phyloP scores from a whole-genome alignment of 1,140 invertebrate species.

The Drosophila mauritiana region DNA sequence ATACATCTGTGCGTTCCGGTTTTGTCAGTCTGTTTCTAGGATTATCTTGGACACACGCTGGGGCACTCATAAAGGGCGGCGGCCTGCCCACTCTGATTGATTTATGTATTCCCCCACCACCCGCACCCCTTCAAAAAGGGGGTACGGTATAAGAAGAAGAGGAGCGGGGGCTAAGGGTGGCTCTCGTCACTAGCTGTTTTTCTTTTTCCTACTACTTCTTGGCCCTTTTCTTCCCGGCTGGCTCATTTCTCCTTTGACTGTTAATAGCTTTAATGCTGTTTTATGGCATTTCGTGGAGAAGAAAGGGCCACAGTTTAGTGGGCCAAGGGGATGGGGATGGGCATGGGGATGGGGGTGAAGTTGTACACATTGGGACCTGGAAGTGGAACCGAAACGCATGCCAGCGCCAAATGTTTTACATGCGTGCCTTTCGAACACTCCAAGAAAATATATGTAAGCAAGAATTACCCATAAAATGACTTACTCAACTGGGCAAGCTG shows the following conservation, averaged over 20 bases:
- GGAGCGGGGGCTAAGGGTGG: slow-evolving; percentile 6
- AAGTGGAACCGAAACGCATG: slow-evolving; percentile 51
- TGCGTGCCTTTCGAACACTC: slow-evolving; percentile 49
- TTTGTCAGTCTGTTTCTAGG: slow-evolving; percentile 38
- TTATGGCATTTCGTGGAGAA: slow-evolving; percentile 73
- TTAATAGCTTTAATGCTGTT: slow-evolving; percentile 81
- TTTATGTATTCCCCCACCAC: slow-evolving; percentile 48
- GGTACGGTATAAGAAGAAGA: not conserved
- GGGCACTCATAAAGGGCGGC: slow-evolving; percentile 56
- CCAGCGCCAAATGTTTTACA: slow-evolving; percentile 79
- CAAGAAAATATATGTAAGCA: not conserved
- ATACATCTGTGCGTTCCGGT: slow-evolving; percentile 3
- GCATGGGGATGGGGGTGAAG: not conserved
- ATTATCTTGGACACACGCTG: slow-evolving; percentile 58
- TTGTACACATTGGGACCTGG: slow-evolving; percentile 6
- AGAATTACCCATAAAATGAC: not conserved
- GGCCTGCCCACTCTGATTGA: slow-evolving; percentile 61
- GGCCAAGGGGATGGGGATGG: not conserved
- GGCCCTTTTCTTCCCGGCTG: slow-evolving; percentile 2
- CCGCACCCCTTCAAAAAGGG: slow-evolving; percentile 3
- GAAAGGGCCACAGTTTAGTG: slow-evolving; percentile 22
- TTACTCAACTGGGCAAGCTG: not conserved
- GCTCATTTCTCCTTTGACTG: slow-evolving; percentile 51
- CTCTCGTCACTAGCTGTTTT: slow-evolving; percentile 34
- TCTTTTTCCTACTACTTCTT: not conserved